Conservation (phyloP, 2,888 invertebrate species). For the Drosophila helvetica region DNA sequence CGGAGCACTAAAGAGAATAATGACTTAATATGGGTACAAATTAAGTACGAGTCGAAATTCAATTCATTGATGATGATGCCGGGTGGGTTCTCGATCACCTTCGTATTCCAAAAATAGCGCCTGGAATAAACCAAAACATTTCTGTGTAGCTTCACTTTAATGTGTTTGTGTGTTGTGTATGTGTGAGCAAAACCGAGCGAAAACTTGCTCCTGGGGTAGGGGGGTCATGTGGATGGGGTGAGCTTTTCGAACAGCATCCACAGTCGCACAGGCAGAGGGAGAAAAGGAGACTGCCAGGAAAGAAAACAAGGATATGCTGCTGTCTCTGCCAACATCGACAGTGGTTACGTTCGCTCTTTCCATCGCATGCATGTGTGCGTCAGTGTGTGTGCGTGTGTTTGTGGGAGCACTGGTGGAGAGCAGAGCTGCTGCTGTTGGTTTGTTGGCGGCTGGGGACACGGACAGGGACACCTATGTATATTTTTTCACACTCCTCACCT, state of each 20-base stretch:
- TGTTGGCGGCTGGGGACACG: constrained; percentile 60
- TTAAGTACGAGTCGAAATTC: constrained; percentile 22
- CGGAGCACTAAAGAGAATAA: constrained; percentile 7
- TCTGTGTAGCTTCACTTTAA: background rate
- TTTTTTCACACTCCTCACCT: constrained; percentile 66
- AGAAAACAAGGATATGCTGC: constrained; percentile 64
- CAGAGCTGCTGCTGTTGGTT: constrained; percentile 27
- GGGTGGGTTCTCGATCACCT: constrained; percentile 39
- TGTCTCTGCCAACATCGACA: constrained; percentile 58
- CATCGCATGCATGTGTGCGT: constrained; percentile 17
- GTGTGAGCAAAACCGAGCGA: constrained; percentile 44
- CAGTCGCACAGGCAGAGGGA: constrained; percentile 50
- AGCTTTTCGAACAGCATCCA: constrained; percentile 65
- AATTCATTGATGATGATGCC: constrained; percentile 39
- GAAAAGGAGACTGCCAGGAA: constrained; percentile 56
- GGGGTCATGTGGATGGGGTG: constrained; percentile 19
- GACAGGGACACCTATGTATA: constrained; percentile 47
- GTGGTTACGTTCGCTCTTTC: constrained; percentile 70
- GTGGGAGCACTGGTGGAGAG: background rate
- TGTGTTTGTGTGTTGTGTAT: background rate
- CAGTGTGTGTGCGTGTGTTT: constrained; percentile 38
- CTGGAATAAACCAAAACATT: constrained; percentile 40
- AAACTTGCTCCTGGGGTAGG: constrained; percentile 52
- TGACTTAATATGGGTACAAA: constrained; percentile 28
- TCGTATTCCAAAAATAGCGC: constrained; percentile 39